These are phyloP conservation scores for Sarcophaga caerulescens DNA, from an alignment of 2,888 invertebrate genomes.

Conservation along the genomic window DNA sequence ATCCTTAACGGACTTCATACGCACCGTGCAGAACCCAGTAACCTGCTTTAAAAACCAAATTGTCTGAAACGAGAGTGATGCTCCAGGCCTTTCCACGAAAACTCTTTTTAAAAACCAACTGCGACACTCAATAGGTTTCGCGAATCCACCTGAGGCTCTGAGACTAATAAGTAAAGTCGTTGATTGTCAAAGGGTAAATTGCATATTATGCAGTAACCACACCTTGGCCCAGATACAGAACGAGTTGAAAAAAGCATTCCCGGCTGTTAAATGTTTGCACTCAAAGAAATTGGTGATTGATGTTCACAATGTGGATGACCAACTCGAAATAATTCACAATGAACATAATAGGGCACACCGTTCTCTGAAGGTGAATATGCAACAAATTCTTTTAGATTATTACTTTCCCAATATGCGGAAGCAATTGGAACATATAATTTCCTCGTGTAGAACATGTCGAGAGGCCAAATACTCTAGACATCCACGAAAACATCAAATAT, in stretches of 20 bases:
- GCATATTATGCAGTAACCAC: too few species aligned
- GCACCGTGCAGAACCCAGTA: slow-evolving; percentile 42
- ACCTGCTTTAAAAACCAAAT: slow-evolving; percentile 62
- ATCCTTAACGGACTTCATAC: slow-evolving; percentile 51
- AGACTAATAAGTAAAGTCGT: too few species aligned
- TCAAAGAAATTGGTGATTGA: slow-evolving; percentile 54
- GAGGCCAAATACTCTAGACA: slow-evolving; percentile 38
- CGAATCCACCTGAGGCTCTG: not conserved
- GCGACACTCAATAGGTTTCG: not conserved
- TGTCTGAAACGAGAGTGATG: not conserved
- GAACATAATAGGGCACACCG: slow-evolving; percentile 54
- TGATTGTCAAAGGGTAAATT: too few species aligned
- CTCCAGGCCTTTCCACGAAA: not conserved
- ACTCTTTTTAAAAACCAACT: not conserved
- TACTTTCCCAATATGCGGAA: slow-evolving; percentile 9
- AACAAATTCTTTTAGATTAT: slow-evolving; percentile 25
- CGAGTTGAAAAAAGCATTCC: slow-evolving; percentile 4
- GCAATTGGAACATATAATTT: not conserved
- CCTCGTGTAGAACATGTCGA: not conserved
- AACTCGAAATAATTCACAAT: slow-evolving; percentile 48
- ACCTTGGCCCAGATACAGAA: too few species aligned
- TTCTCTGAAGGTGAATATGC: slow-evolving; percentile 2
- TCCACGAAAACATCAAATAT: slow-evolving; percentile 39
- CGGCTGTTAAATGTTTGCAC: slow-evolving; percentile 55
- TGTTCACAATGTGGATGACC: slow-evolving; percentile 55